Base-by-base conservation (phyloP, 2,113 vertebrate genomes). In the Eudyptes chrysolophus region DNA sequence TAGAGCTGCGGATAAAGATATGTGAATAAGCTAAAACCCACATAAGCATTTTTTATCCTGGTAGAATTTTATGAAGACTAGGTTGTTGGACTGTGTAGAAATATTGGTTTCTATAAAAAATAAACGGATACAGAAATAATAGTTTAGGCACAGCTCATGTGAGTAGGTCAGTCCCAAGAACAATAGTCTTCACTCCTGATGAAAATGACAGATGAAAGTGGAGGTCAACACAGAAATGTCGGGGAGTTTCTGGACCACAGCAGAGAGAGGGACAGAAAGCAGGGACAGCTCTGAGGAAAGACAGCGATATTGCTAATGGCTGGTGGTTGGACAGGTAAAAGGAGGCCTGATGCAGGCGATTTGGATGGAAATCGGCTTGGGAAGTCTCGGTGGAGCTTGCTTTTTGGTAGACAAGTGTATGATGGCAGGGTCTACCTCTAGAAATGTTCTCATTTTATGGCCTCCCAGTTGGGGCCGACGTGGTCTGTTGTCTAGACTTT, bases 11-110 rank as follows among this genome's bases (percentile, higher is more conserved):
- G 58, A 78, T 70, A 74, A 77, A 96, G 54, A n/a, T 21, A 65
- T 15, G 6, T 72, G 75, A 90, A 90, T 58, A 94, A 94, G 25
- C 40, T 88, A 88, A 90, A 96, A 69, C 13, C 22, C 42, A 83
- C n/a, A 82, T 27, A 77, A 87, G 34, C 36, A 65, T 51, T 78
- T 94, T 89, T 89, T 81, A 65, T 85, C 54, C 65, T 60, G 27
- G 20, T 49, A 70, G 68, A 93, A 88, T 83, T 93, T 69, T 66
- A 62, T 70, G 54, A 86, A 77, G 58, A 8, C 11, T 61, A 42
- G 10, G 10, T 54, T 70, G 38, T 76, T 86, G 70, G 40, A 80
- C 44, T 84, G 13, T 57, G 57, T 36, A 77, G 46, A 85, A 94
- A 77, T 90, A 85, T 3, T 80, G 20, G 7, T 60, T 90, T 80